Evolutionary conservation across 2,888 invertebrate species (phyloP).

Genomic region (Mimachlamys varia): DNA sequence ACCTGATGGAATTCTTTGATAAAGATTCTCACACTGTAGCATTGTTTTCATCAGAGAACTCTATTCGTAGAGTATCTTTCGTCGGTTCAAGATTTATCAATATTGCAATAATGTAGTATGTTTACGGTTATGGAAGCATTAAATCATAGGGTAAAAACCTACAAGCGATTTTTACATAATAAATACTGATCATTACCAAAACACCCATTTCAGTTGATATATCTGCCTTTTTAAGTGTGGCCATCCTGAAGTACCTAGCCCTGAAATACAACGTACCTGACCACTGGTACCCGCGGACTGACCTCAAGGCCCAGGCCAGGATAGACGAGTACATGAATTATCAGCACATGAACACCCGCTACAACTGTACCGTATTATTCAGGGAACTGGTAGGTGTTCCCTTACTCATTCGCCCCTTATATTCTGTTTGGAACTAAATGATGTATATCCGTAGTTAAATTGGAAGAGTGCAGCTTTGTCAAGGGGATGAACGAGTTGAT

Average conservation of each 20-base stretch:
- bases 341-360: slow-evolving; percentile 88
- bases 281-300: slow-evolving; percentile 86
- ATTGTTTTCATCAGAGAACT: no score
- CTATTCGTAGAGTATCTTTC: no score
- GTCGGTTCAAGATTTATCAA: no score
- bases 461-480: no score
- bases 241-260: slow-evolving; percentile 87
- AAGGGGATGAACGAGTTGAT: no score
- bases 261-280: slow-evolving; percentile 83
- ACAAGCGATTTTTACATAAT: neutral
- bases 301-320: slow-evolving; percentile 84
- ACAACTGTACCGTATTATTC: slow-evolving; percentile 85
- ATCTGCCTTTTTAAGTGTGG: slow-evolving; percentile 84
- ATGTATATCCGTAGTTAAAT: neutral
- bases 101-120: no score
- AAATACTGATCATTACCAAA: neutral
- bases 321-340: slow-evolving; percentile 89
- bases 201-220: neutral
- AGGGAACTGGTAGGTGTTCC: slow-evolving; percentile 82
- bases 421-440: neutral
- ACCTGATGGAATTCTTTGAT: no score
- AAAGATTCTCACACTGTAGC: no score
- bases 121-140: no score
- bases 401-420: no score
- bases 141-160: neutral